Evolutionary conservation across 2,797 vertebrate genomes (phyloP), one percentile per base, ranked within the genome.

Genomic region (Setipinna tenuifilis): DNA sequence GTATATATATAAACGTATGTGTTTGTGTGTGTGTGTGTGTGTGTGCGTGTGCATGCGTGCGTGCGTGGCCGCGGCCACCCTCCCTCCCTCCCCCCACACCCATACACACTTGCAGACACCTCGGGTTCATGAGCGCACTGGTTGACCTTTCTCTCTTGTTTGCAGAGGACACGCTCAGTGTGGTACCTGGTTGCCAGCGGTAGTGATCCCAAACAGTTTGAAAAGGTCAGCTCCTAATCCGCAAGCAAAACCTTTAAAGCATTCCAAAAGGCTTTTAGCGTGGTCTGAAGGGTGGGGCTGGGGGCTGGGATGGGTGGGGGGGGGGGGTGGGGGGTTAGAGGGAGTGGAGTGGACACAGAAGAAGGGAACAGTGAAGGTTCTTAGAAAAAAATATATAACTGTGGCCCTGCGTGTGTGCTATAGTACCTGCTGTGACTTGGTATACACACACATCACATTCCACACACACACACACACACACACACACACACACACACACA

Each of bases 91-190:
- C 16, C 21, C 54, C 25, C 35, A 17, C 83, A 54, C 50, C 3
- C 50, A 54, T 9, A 54, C 50, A 54, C 84, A 82, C 50, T n/a
- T 50, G 31, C 86, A 83, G 25, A 35, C 28, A 71, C 58, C 68
- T 78, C 48, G 75, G 84, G 62, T 90, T 87, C 87, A 85, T 31
- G 86, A 89, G 84, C 85, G 86, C 62, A 82, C 89, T 82, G 85
- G 84, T 86, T 91, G 91, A 89, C 90, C 87, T 92, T 90, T 90
- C 85, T 81, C 87, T 90, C 82, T 87, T 90, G 89, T 88, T 91
- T 86, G 82, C 82, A 89, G 88, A 91, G 82, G 83, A 90, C 86
- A 85, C 80, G 41, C 86, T 21, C 87, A 86, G 85, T 89, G 85
- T 87, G 83, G 46, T 82, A 86, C 84, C 84, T 65, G 83, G 83